Base-by-base conservation (phyloP, 2,797 vertebrate species). In the Eulemur albifrons region DNA sequence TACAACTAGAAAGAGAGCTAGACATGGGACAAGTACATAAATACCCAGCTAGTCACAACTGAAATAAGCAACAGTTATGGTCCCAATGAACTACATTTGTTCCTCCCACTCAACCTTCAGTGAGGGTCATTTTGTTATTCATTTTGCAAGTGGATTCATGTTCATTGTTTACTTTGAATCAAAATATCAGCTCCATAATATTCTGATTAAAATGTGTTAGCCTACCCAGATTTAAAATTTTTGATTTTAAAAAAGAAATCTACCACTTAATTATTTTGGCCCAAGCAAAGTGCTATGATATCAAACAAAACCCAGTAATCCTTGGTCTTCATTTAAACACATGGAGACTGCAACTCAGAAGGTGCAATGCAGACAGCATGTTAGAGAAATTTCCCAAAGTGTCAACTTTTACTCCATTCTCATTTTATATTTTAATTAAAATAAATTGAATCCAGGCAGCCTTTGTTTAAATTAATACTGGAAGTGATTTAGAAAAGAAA, bases 381-480 rank as follows among this genome's bases (percentile, higher is more conserved):
- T 45, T 76, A 85, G 14, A 40, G 72, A 61, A 77, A 94, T 48
- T 88, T 95, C 72, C 17, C 59, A 15, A 73, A 69, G 52, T 50
- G 61, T 32, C 77, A 76, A 54, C 27, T 27, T 95, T 77, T 61
- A 67, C 69, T 94, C 43, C 20, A 38, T 82, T 54, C 93, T 95
- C 75, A 43, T 94, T 96, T 97, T 87, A 30, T 92, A 93, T 87
- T 96, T 97, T 97, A 93, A 97, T 97, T 95, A 90, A 97, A 96
- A 95, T 83, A 96, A 95, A 97, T 72, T 92, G 84, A 95, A 95
- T 94, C 86, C 93, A 92, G 95, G 59, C 38, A 97, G 59, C 7
- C 63, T 92, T 96, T 84, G 83, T 90, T 88, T 93, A 97, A 95
- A 94, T 92, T 75, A 95, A 97, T 93, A 72, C 93, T 83, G 95